A percentile compares a stretch with the other conserved stretches of the same genome.
Conservation (phyloP, 1,140 invertebrate species). For the Nasonia longicornis region DNA sequence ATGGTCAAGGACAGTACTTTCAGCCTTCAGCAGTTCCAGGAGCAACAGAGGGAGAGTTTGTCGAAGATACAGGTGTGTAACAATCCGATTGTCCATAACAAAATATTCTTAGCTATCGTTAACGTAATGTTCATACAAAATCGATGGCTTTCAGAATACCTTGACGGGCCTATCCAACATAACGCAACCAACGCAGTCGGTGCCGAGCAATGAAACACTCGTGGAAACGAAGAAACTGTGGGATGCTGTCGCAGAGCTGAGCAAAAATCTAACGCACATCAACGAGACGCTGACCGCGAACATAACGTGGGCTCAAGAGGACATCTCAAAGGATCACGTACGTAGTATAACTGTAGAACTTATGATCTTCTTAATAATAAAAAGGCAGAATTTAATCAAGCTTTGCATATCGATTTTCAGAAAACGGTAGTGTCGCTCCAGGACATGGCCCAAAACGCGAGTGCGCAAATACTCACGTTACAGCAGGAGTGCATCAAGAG, state of each 20-base stretch:
- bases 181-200: constrained; percentile 57
- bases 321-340: constrained; percentile 68
- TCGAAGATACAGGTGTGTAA: constrained; percentile 63
- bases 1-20: constrained; percentile 62
- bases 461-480: constrained; percentile 62
- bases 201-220: constrained; percentile 62
- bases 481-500: constrained; percentile 60
- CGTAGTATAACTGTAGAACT: constrained; percentile 45
- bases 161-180: constrained; percentile 56
- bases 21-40: constrained; percentile 61
- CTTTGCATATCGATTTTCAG: constrained; percentile 48
- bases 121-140: too few species aligned
- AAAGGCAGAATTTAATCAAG: too few species aligned
- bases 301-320: constrained; percentile 66
- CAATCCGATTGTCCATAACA: background rate
- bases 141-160: constrained; percentile 53
- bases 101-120: too few species aligned
- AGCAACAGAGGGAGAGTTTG: constrained; percentile 62
- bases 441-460: constrained; percentile 63
- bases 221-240: constrained; percentile 64
- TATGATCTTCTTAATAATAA: background rate
- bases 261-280: constrained; percentile 63
- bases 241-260: constrained; percentile 58
- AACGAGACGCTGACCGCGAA: constrained; percentile 67
- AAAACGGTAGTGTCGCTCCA: constrained; percentile 60